These are phyloP conservation scores for Thomomys bottae DNA, from an alignment of 2,113 vertebrate genomes.

Conservation along the genomic window DNA sequence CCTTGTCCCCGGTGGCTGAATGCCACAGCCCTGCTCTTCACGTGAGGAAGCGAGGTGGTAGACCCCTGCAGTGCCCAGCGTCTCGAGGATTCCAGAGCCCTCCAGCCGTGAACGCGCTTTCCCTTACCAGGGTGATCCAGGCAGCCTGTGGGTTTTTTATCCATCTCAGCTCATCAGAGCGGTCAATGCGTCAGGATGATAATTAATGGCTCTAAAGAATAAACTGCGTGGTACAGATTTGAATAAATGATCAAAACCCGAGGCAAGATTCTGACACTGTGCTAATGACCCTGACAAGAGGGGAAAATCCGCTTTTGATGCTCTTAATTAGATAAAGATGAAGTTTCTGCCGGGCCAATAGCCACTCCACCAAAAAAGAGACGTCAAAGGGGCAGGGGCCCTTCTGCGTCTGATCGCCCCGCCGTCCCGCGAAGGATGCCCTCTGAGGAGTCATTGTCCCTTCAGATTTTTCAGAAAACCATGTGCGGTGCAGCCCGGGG, in stretches of 20 bases:
- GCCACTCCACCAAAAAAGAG: background rate
- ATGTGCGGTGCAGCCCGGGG: background rate
- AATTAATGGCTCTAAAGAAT: slow-evolving; percentile 62
- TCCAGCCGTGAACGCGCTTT: background rate
- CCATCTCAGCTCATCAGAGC: background rate
- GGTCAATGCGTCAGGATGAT: slow-evolving; percentile 41
- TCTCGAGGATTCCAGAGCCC: background rate
- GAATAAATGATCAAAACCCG: slow-evolving; percentile 36
- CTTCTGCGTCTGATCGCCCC: background rate
- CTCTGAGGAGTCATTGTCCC: background rate
- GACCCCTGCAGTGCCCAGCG: background rate
- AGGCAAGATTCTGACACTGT: slow-evolving; percentile 42
- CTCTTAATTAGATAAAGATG: slow-evolving; percentile 64
- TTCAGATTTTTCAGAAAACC: slow-evolving; percentile 21
- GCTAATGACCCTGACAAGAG: slow-evolving; percentile 36
- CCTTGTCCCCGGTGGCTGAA: background rate
- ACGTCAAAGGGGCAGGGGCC: background rate
- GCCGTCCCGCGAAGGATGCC: slow-evolving; percentile 24
- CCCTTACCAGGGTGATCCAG: background rate
- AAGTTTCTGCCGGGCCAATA: slow-evolving; percentile 45
- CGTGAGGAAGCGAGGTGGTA: background rate
- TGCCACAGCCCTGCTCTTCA: background rate
- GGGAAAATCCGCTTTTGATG: slow-evolving; percentile 50
- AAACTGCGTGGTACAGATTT: slow-evolving; percentile 53
- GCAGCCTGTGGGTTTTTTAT: slow-evolving; percentile 28